Conservation (phyloP, 2,888 invertebrate genomes). For the Hybos culiciformis region DNA sequence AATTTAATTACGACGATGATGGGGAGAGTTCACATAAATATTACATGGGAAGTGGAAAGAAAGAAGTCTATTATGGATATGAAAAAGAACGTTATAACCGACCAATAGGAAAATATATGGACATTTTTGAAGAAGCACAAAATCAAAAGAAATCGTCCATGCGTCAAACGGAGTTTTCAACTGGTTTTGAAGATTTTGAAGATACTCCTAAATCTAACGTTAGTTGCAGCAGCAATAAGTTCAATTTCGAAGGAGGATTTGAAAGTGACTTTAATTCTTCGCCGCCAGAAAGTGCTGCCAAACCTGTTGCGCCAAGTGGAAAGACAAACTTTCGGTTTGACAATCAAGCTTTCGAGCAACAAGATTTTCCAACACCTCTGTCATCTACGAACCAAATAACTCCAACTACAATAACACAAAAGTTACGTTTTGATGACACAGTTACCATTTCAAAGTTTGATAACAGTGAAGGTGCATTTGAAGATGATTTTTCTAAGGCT, state of each 20-base stretch:
- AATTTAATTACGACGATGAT: conserved; percentile 15
- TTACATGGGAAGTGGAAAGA: conserved; percentile 7
- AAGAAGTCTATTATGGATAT: conserved; percentile 15
- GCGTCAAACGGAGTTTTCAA: background rate
- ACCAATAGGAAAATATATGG: conserved; percentile 13
- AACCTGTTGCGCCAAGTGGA: conserved; percentile 18
- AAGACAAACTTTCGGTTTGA: no score
- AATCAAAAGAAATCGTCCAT: no score
- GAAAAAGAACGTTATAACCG: conserved; percentile 15
- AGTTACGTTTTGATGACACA: conserved; percentile 53
- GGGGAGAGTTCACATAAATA: conserved; percentile 12
- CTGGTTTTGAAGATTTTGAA: conserved; percentile 28
- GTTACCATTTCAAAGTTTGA: conserved; percentile 42
- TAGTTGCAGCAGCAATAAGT: conserved; percentile 29
- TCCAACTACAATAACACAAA: conserved; percentile 24
- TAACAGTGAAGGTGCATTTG: conserved; percentile 28
- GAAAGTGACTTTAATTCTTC: conserved; percentile 35
- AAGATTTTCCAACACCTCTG: conserved; percentile 24
- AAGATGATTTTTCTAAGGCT: conserved; percentile 45
- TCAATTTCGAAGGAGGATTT: conserved; percentile 35
- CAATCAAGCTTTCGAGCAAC: conserved; percentile 25
- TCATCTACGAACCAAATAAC: conserved; percentile 15
- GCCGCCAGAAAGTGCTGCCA: conserved; percentile 25
- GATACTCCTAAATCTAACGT: conserved; percentile 29
- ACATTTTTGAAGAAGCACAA: conserved; percentile 15